These are phyloP conservation scores for Hippocampus barbouri DNA, from an alignment of 2,113 vertebrate genomes.

Conservation along the genomic window DNA sequence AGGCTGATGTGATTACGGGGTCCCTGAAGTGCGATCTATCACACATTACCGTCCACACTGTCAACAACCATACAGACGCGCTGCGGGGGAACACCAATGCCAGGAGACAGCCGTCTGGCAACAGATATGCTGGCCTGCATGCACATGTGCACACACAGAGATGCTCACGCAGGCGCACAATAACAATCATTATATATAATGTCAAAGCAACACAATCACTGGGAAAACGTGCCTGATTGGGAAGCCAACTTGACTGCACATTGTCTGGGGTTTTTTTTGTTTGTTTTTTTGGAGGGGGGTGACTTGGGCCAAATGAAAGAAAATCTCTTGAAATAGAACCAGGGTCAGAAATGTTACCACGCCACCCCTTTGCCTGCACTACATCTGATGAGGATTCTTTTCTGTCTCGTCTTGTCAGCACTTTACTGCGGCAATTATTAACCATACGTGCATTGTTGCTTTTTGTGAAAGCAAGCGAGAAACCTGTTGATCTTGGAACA, in stretches of 20 bases:
- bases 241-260: not conserved
- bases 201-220: not conserved
- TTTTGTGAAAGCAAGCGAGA: not conserved
- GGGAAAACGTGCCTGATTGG: conserved; percentile 4
- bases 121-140: conserved; percentile 37
- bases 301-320: conserved; percentile 21
- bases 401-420: not conserved
- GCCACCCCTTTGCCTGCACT: conserved; percentile 2
- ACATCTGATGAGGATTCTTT: conserved; percentile 5
- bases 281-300: not conserved
- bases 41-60: conserved; percentile 79
- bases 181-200: not conserved
- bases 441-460: not conserved
- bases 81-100: conserved; percentile 73
- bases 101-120: conserved; percentile 77
- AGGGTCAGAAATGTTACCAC: conserved; percentile 22
- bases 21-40: conserved; percentile 80
- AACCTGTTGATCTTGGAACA: not conserved
- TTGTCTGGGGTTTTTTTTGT: not conserved
- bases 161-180: conserved; percentile 4
- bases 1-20: conserved; percentile 79
- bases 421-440: not conserved
- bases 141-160: conserved; percentile 12
- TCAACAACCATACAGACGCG: conserved; percentile 74
- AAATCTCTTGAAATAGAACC: conserved; percentile 35